phyloP scores from a whole-genome alignment of 1,140 invertebrate genomes.

The Propsilocerus akamusi region DNA sequence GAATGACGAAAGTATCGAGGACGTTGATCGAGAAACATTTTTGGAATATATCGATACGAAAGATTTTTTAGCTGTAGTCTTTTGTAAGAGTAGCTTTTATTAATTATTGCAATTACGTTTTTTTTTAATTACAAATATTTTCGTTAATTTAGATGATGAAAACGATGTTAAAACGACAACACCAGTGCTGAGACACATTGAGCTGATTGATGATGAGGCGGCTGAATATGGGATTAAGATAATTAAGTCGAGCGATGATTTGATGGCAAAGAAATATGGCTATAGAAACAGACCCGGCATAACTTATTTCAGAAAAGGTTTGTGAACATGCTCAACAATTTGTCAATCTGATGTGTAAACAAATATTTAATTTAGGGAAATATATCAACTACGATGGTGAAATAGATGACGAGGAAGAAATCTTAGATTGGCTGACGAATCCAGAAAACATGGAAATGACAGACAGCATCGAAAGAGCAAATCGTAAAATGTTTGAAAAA shows the following conservation, averaged over 20 bases:
- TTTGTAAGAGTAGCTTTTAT: slow-evolving; percentile 53
- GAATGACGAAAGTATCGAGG: slow-evolving; percentile 82
- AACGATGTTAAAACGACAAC: slow-evolving; percentile 56
- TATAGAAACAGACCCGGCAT: slow-evolving; percentile 75
- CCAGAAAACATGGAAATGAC: slow-evolving; percentile 88
- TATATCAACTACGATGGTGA: slow-evolving; percentile 84
- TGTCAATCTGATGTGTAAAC: too few species aligned
- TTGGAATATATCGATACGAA: slow-evolving; percentile 75
- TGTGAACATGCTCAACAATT: too few species aligned
- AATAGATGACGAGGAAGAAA: slow-evolving; percentile 82
- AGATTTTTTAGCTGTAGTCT: slow-evolving; percentile 82
- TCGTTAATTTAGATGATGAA: slow-evolving; percentile 46
- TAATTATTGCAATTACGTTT: neutral
- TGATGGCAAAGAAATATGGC: slow-evolving; percentile 91
- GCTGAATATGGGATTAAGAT: slow-evolving; percentile 82
- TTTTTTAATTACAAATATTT: slow-evolving; percentile 4
- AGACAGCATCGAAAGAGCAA: slow-evolving; percentile 84
- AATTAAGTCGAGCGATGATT: slow-evolving; percentile 69
- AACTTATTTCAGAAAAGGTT: slow-evolving; percentile 76
- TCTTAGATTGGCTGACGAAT: slow-evolving; percentile 84
- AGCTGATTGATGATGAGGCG: slow-evolving; percentile 82
- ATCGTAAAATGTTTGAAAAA: slow-evolving; percentile 84
- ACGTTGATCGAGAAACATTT: slow-evolving; percentile 68
- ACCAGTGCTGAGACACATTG: slow-evolving; percentile 60
- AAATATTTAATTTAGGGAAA: slow-evolving; percentile 41